Conservation (phyloP, 2,113 vertebrate genomes). For the Clarias macrocephalus region DNA sequence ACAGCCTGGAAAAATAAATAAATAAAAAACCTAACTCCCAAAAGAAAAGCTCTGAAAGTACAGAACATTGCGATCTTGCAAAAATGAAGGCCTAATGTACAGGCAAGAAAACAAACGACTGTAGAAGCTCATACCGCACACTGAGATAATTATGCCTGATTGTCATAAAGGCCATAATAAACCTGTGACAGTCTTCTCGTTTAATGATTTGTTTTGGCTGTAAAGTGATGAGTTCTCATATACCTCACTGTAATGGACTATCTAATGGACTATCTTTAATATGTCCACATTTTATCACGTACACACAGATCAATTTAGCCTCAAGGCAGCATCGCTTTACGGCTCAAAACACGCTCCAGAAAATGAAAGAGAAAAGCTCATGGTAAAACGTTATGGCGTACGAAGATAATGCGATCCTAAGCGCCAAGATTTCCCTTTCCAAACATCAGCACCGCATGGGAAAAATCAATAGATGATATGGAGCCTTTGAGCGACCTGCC, state of each 20-base stretch:
- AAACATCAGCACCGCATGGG: conserved; percentile 60
- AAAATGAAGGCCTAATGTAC: neutral
- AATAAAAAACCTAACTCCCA: no score
- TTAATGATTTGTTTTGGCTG: conserved; percentile 48
- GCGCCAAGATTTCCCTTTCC: conserved; percentile 46
- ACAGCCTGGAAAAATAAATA: neutral
- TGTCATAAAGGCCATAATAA: conserved; percentile 33
- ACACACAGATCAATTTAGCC: conserved; percentile 32
- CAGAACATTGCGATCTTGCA: neutral
- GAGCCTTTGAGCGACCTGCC: conserved; percentile 59
- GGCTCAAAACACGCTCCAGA: conserved; percentile 33
- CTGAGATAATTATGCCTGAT: conserved; percentile 43
- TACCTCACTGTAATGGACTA: conserved; percentile 32
- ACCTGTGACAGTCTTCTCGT: conserved; percentile 39
- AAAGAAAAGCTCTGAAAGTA: neutral
- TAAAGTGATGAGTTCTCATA: conserved; percentile 36
- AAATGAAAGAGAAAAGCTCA: conserved; percentile 22
- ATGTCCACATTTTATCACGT: conserved; percentile 38
- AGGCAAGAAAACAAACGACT: conserved; percentile 15
- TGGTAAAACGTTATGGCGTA: conserved; percentile 18
- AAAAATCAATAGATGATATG: conserved; percentile 68
- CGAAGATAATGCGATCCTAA: conserved; percentile 21
- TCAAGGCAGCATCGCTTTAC: conserved; percentile 26
- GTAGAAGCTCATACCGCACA: conserved; percentile 7
- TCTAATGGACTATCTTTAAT: conserved; percentile 43